Evolutionary conservation across 2,888 invertebrate genomes (phyloP).

Genomic region (Glyphotaelius pellucidus): DNA sequence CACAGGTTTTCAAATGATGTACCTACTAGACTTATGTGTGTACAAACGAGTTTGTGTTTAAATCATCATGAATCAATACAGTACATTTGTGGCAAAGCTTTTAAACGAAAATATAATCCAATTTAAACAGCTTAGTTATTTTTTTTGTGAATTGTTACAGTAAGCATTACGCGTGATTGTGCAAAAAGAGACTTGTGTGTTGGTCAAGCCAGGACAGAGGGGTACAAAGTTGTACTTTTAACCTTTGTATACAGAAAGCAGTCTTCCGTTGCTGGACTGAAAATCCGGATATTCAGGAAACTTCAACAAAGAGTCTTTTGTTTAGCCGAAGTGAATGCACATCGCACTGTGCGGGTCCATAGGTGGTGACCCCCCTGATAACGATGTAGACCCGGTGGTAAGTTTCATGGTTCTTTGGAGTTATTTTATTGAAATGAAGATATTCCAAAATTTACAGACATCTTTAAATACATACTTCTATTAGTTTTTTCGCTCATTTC

Average conservation of each 20-base stretch:
- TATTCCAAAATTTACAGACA: background rate
- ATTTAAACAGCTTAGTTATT: background rate
- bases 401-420: background rate
- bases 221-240: background rate
- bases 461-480: too few species aligned
- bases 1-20: too few species aligned
- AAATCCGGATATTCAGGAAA: slow-evolving; percentile 65
- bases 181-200: background rate
- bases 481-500: background rate
- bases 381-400: background rate
- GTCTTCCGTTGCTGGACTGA: slow-evolving; percentile 43
- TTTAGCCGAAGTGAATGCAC: slow-evolving; percentile 50
- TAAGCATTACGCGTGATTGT: slow-evolving; percentile 25
- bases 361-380: slow-evolving; percentile 37
- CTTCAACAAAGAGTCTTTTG: slow-evolving; percentile 51
- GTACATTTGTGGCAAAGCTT: background rate
- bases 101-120: background rate
- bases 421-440: background rate
- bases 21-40: background rate
- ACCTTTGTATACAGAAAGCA: background rate
- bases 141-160: background rate
- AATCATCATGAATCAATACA: background rate
- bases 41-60: background rate
- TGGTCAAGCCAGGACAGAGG: background rate
- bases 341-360: slow-evolving; percentile 37